phyloP scores from a whole-genome alignment of 1,140 invertebrate genomes.

The Drosophila carrolli region DNA sequence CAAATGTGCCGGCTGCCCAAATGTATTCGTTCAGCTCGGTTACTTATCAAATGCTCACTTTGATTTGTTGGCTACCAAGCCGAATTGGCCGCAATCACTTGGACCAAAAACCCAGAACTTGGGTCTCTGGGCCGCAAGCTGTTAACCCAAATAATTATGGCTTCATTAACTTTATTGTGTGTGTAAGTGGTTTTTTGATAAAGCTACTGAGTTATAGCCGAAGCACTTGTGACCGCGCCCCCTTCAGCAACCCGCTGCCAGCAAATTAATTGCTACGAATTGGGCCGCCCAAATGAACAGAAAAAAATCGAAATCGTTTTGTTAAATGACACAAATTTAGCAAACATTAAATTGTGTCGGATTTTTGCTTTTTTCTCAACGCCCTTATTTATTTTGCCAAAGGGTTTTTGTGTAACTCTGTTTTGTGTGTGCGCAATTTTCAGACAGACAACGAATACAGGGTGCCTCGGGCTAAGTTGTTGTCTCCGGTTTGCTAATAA shows the following conservation, averaged over 20 bases:
- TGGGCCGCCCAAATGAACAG: slow-evolving; percentile 34
- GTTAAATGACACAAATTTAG: slow-evolving; percentile 74
- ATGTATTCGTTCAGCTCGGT: slow-evolving; percentile 46
- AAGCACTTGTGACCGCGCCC: slow-evolving; percentile 42
- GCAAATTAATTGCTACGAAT: slow-evolving; percentile 66
- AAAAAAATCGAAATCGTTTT: slow-evolving; percentile 62
- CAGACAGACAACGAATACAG: slow-evolving; percentile 14
- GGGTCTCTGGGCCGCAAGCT: slow-evolving; percentile 60
- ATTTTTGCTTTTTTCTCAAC: slow-evolving; percentile 42
- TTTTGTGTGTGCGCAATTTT: slow-evolving; percentile 21
- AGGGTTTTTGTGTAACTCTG: slow-evolving; percentile 48
- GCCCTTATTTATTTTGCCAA: slow-evolving; percentile 47
- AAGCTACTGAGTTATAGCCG: slow-evolving; percentile 73
- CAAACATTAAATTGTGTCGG: slow-evolving; percentile 70
- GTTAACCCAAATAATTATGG: slow-evolving; percentile 83
- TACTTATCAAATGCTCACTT: slow-evolving; percentile 65
- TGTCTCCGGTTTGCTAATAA: slow-evolving; percentile 44
- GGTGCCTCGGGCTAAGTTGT: slow-evolving; percentile 25
- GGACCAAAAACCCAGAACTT: slow-evolving; percentile 28
- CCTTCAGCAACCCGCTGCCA: slow-evolving; percentile 9
- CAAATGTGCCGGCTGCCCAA: slow-evolving; percentile 55
- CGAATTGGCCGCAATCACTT: slow-evolving; percentile 63
- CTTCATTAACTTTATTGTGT: slow-evolving; percentile 82
- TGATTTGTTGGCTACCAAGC: slow-evolving; percentile 69
- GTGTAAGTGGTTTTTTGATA: slow-evolving; percentile 82